Base-by-base conservation (phyloP, 30 jellyfish, hydroid and myxozoan species). In the Rhopilema esculentum region DNA sequence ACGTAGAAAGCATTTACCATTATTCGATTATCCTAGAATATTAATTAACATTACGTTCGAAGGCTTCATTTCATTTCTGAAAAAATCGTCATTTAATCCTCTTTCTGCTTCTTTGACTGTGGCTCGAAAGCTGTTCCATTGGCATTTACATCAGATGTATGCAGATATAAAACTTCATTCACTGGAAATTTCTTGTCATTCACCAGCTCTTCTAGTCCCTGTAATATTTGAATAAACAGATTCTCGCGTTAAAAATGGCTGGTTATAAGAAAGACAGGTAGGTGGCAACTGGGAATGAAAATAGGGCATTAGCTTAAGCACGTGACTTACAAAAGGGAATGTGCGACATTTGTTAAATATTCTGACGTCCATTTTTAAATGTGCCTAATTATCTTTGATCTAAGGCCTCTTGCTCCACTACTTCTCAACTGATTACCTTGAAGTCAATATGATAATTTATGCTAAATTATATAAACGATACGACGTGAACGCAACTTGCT, bases 111-210 rank as follows among this genome's bases (percentile, higher is more conserved):
- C 76, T 84, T 84, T 72, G 27, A 20, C 33, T 61, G 82, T 31
- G 93, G 93, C 48, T 84, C 93, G 18, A 30, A 2, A 6, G 28
- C 64, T 17, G 52, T 16, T 16, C 76, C 91, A 52, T 72, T 84
- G 18, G 87, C 93, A 61, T 84, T 84, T 27, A 66, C 63, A 4
- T 61, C 77, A 4, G 52, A 32, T 1, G 66, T 48, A 40, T 65
- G 76, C 27, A 84, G 49, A 32, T 84, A 78, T 26, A 84, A 80
- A 0, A 71, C 82, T 26, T 84, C 93, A 25, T 84, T 86, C 24
- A 67, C 61, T 21, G 87, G 68, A 27, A 30, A 84, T 28, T 16
- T 33, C 74, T 72, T 72, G 49, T 63, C 93, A n/a, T 84, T 62
- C 64, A 84, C 87, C 6, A 72, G 15, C 17, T 72, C 72, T 52